Percentiles rank a stretch among this genome's conserved stretches.
Conservation (phyloP, 2,888 invertebrate species). For the Drosophila recens region DNA sequence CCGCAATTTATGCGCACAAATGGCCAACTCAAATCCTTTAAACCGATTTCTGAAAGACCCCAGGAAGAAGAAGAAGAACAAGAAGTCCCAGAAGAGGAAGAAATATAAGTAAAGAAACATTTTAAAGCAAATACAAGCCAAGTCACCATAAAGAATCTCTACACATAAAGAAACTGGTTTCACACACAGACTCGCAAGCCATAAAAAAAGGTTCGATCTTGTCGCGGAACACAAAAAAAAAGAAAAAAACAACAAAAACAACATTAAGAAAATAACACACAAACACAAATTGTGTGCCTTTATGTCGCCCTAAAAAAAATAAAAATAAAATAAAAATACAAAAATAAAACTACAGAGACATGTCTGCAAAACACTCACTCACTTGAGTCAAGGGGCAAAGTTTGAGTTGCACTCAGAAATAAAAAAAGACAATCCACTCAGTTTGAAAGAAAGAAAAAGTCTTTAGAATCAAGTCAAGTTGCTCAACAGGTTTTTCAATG, state of each 20-base stretch:
- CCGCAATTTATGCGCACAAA: conserved; percentile 64
- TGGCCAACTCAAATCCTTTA: conserved; percentile 69
- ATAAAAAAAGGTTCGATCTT: conserved; percentile 70
- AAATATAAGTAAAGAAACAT: conserved; percentile 36
- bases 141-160: conserved; percentile 73
- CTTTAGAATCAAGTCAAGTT: conserved; percentile 78
- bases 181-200: conserved; percentile 47
- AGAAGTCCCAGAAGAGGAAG: conserved; percentile 10
- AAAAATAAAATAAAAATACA: neutral
- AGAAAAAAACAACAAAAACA: conserved; percentile 14
- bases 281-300: conserved; percentile 57
- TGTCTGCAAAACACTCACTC: conserved; percentile 15
- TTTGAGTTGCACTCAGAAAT: conserved; percentile 55
- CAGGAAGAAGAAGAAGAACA: conserved; percentile 25
- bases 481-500: conserved; percentile 75
- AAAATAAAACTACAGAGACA: conserved; percentile 15
- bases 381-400: conserved; percentile 30
- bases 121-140: conserved; percentile 49
- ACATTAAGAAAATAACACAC: conserved; percentile 59
- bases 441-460: conserved; percentile 80
- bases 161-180: conserved; percentile 74
- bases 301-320: conserved; percentile 63
- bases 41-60: conserved; percentile 67
- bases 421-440: conserved; percentile 48
- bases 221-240: conserved; percentile 19